Conservation (phyloP, 1,140 invertebrate species). For the Orius insidiosus region DNA sequence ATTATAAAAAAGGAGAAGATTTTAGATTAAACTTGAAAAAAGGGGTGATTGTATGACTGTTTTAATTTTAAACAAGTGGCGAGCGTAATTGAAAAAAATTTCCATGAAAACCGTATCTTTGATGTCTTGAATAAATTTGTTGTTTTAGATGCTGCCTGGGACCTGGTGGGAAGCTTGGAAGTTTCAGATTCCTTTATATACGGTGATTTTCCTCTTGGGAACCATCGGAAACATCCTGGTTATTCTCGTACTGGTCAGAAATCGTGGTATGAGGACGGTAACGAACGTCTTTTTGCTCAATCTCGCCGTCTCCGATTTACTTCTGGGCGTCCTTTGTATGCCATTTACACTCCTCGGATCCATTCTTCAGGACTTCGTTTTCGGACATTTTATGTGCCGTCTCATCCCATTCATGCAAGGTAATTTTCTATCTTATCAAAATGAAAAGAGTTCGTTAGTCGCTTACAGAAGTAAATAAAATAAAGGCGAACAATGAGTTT, state of each 20-base stretch:
- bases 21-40: too few species aligned
- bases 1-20: too few species aligned
- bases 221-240: slow-evolving; percentile 44
- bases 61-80: too few species aligned
- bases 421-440: slow-evolving; percentile 21
- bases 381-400: slow-evolving; percentile 34
- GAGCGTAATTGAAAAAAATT: too few species aligned
- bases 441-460: too few species aligned
- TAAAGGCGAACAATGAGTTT: too few species aligned
- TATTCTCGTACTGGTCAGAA: slow-evolving; percentile 40
- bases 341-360: slow-evolving; percentile 34
- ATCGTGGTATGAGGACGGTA: slow-evolving; percentile 43
- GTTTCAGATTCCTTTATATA: slow-evolving; percentile 36
- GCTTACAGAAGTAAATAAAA: too few species aligned
- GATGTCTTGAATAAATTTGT: too few species aligned
- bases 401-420: slow-evolving; percentile 42
- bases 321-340: slow-evolving; percentile 36
- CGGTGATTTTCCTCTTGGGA: slow-evolving; percentile 38
- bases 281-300: slow-evolving; percentile 46
- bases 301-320: slow-evolving; percentile 38
- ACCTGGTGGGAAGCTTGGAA: slow-evolving; percentile 26
- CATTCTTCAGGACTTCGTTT: slow-evolving; percentile 25
- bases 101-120: too few species aligned
- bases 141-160: not conserved
- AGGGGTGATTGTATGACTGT: too few species aligned